Percentiles rank a stretch among this genome's conserved stretches.
phyloP scores from a whole-genome alignment of 2,797 vertebrate species.

The Parotocinclus haroldoi region DNA sequence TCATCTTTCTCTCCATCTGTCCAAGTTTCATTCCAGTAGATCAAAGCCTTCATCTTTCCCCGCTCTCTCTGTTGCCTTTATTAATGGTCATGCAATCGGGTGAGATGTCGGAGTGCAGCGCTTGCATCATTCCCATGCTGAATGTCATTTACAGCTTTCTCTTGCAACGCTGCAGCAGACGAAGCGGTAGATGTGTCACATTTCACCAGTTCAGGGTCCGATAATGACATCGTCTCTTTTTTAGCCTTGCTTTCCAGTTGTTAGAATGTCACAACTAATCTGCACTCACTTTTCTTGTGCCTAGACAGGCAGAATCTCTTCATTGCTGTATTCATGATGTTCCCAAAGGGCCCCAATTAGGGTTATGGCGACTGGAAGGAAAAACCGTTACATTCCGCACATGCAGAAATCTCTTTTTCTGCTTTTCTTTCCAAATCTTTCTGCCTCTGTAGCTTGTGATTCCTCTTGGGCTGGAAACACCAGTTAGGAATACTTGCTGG shows the following conservation, averaged over 20 bases:
- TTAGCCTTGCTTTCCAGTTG: conserved; percentile 23
- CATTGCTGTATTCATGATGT: conserved; percentile 62
- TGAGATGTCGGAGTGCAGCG: neutral
- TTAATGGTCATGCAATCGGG: neutral
- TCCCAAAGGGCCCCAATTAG: conserved; percentile 26
- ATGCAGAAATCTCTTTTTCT: too few species aligned
- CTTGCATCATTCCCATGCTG: neutral
- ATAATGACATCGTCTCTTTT: conserved; percentile 27
- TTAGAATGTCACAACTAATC: conserved; percentile 68
- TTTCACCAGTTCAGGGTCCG: neutral
- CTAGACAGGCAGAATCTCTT: conserved; percentile 61
- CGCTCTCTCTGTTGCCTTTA: neutral
- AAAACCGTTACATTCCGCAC: too few species aligned
- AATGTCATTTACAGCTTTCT: neutral
- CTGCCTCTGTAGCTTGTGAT: too few species aligned
- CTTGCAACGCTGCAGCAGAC: neutral
- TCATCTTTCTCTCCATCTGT: too few species aligned
- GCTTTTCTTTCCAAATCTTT: too few species aligned
- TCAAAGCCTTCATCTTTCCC: too few species aligned
- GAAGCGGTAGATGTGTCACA: neutral
- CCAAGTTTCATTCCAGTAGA: too few species aligned
- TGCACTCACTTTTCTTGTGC: conserved; percentile 64
- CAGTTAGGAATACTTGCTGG: too few species aligned
- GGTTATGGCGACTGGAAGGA: too few species aligned
- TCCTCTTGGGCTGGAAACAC: too few species aligned